Base-by-base conservation (phyloP, 1,140 invertebrate species). In the Tribolium castaneum region DNA sequence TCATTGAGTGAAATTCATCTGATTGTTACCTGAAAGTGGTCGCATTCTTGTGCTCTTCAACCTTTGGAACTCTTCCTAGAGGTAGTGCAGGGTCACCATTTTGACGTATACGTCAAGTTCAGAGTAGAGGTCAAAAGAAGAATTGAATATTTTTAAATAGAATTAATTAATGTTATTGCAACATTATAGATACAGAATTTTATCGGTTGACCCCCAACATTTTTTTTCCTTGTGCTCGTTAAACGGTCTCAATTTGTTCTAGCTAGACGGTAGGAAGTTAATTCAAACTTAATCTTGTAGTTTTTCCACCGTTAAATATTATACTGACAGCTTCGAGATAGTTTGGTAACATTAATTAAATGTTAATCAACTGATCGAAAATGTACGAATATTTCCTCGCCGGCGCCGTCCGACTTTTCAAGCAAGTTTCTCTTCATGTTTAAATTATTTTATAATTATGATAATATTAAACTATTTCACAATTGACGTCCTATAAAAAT, bases 381-480 rank as follows among this genome's bases (percentile, higher is more conserved):
- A 66, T 35, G 59, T 66, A 66, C 59, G 59, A 66, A 66, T 66
- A 66, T 66, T 66, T 66, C 13, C 59, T 66, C 59, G 59, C 14
- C 54, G 54, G 54, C 59, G 59, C 59, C 59, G 59, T 66, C 30
- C 59, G 59, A 66, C 59, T 66, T 66, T 66, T 66, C 59, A 35
- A 66, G 59, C 59, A 30, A 66, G 59, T 66, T 66, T 66, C 59
- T 66, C 59, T 35, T 66, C 59, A 66, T 66, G 59, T 66, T 66
- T 66, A 66, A 66, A 66, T 66, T 66, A 66, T 66, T 35, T 66
- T 66, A 66, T 66, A 35, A 66, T 66, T 66, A 66, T 66, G 59
- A 66, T 66, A 66, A 66, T 66, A 66, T 66, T 66, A 66, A 66
- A 66, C 59, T 66, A 66, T 66, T 66, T 66, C 59, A 12, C 25